Evolutionary conservation across 92 coral and sea anemone species (phyloP).

Genomic region (Anthopleura xanthogrammica): DNA sequence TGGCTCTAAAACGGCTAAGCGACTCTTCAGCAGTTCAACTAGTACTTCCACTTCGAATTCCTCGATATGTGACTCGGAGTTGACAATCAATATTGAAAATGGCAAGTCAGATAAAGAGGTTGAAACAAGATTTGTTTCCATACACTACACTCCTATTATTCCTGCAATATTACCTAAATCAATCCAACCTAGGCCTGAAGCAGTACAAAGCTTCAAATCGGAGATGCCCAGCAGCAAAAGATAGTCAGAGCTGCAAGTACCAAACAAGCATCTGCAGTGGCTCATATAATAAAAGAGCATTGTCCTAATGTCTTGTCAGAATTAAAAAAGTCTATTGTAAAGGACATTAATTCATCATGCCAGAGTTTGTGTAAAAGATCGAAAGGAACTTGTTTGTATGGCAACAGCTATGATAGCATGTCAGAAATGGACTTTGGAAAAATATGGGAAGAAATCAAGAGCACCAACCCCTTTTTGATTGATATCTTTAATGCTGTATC

Average conservation of each 20-base stretch:
- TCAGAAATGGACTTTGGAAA: constrained; percentile 38
- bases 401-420: constrained; percentile 45
- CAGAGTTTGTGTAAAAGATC: constrained; percentile 29
- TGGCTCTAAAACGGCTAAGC: too few species aligned
- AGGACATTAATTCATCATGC: constrained; percentile 33
- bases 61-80: too few species aligned
- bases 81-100: too few species aligned
- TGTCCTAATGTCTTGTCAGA: constrained; percentile 63
- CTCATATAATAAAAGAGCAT: constrained; percentile 64
- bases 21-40: too few species aligned
- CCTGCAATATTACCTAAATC: too few species aligned
- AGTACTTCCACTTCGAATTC: too few species aligned
- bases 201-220: too few species aligned
- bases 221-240: constrained; percentile 28
- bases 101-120: too few species aligned
- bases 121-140: too few species aligned
- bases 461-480: constrained; percentile 42
- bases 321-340: constrained; percentile 38
- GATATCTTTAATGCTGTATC: constrained; percentile 63
- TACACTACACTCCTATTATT: too few species aligned
- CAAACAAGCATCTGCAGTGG: constrained; percentile 59
- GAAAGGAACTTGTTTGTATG: constrained; percentile 30
- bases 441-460: constrained; percentile 49
- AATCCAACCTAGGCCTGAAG: too few species aligned
- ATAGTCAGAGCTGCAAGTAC: constrained; percentile 56